phyloP scores from a whole-genome alignment of 2,797 vertebrate genomes.

The Chrosomus eos region DNA sequence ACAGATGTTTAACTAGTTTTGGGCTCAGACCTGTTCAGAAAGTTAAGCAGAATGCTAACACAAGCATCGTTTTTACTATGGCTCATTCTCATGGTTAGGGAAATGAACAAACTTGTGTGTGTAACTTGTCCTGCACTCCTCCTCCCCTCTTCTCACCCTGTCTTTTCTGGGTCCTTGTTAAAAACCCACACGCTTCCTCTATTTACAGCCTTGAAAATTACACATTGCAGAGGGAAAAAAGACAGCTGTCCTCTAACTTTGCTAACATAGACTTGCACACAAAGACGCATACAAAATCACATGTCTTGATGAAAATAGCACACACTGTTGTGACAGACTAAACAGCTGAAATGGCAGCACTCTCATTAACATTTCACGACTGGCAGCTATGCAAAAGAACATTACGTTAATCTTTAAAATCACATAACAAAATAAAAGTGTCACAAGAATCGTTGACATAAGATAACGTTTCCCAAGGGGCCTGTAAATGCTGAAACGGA shows the following conservation, averaged over 20 bases:
- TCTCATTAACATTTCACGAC: slow-evolving; percentile 49
- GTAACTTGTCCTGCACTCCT: not conserved
- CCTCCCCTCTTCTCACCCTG: not conserved
- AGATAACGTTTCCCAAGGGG: not conserved
- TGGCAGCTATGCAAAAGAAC: slow-evolving; percentile 3
- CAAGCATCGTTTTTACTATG: not conserved
- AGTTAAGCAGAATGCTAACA: not conserved
- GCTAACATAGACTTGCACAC: slow-evolving; percentile 28
- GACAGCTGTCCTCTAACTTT: slow-evolving; percentile 36
- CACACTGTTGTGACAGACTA: slow-evolving; percentile 29
- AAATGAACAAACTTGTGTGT: not conserved
- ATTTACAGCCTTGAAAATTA: slow-evolving; percentile 50
- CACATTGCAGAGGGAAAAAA: slow-evolving; percentile 33
- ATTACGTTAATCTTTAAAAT: slow-evolving; percentile 25
- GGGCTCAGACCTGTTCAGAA: not conserved
- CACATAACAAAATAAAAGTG: slow-evolving; percentile 10
- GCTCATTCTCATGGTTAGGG: not conserved
- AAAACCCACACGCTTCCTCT: slow-evolving; percentile 39
- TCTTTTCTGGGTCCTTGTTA: slow-evolving; percentile 14
- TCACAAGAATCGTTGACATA: slow-evolving; percentile 10
- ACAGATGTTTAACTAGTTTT: not conserved
- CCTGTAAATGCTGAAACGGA: not conserved
- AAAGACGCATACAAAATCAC: slow-evolving; percentile 22
- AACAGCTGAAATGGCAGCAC: slow-evolving; percentile 23
- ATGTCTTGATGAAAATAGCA: slow-evolving; percentile 10